These are phyloP conservation scores for Staurois parvus DNA, from an alignment of 2,797 vertebrate genomes.

Conservation along the genomic window DNA sequence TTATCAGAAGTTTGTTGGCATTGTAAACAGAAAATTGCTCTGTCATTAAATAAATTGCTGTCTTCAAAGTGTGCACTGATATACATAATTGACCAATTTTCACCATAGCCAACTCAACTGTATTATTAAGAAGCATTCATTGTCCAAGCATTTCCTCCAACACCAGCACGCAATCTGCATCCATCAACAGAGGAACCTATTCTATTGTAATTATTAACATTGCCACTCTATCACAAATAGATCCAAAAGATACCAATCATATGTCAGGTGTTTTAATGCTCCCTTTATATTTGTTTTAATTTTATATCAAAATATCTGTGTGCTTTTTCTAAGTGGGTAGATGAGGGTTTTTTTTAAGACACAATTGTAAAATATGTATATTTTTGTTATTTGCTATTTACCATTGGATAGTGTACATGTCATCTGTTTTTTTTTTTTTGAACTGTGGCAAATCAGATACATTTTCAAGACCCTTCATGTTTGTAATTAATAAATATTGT, in stretches of 20 bases:
- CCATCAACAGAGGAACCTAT: constrained; percentile 28
- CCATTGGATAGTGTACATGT: not conserved
- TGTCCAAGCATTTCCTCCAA: constrained; percentile 32
- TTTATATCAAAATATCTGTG: no score
- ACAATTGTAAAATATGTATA: no score
- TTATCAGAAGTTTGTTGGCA: constrained; percentile 49
- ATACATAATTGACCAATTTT: constrained; percentile 57
- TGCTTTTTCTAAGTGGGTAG: no score
- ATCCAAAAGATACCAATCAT: no score
- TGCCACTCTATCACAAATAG: not conserved
- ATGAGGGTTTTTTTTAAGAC: no score
- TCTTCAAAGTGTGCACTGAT: constrained; percentile 43
- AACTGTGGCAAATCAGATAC: no score
- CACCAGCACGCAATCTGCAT: constrained; percentile 19
- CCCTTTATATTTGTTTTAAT: not conserved
- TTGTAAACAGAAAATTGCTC: constrained; percentile 49
- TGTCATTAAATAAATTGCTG: constrained; percentile 56
- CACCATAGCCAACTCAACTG: constrained; percentile 19
- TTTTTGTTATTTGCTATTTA: no score
- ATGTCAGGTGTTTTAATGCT: not conserved
- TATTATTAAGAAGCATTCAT: constrained; percentile 48
- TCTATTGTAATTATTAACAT: constrained; percentile 34
- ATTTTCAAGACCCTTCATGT: no score
- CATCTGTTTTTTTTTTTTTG: no score
- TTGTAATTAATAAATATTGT: no score